Evolutionary conservation across 2,888 invertebrate genomes (phyloP).

Genomic region (Orgyia antiqua): DNA sequence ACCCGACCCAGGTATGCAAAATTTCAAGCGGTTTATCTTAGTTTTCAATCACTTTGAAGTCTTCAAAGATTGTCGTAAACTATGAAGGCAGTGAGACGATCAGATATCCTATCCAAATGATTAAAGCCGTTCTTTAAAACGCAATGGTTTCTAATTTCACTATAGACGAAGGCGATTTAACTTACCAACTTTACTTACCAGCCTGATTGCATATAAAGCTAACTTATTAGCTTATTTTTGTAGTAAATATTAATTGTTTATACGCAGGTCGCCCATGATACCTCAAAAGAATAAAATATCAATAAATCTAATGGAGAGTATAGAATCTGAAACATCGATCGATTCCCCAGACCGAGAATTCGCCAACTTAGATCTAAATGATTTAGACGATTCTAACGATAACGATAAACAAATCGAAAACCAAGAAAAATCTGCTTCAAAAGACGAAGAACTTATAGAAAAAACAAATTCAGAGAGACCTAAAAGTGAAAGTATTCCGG

Average conservation of each 20-base stretch:
- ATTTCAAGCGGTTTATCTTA: too few species aligned
- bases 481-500: slow-evolving; percentile 37
- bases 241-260: too few species aligned
- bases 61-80: too few species aligned
- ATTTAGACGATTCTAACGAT: slow-evolving; percentile 55
- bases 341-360: slow-evolving; percentile 71
- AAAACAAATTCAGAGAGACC: slow-evolving; percentile 39
- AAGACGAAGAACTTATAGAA: slow-evolving; percentile 47
- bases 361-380: slow-evolving; percentile 63
- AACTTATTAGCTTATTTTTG: too few species aligned
- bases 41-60: too few species aligned
- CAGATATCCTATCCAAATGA: too few species aligned
- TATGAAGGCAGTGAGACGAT: too few species aligned
- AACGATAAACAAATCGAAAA: slow-evolving; percentile 44
- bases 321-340: slow-evolving; percentile 72
- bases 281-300: slow-evolving; percentile 69
- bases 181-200: not conserved
- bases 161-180: too few species aligned
- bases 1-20: slow-evolving; percentile 49
- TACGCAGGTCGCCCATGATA: slow-evolving; percentile 70
- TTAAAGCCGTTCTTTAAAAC: too few species aligned
- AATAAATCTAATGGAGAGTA: slow-evolving; percentile 73
- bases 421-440: slow-evolving; percentile 35
- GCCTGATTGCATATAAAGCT: too few species aligned
- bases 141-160: too few species aligned